These are phyloP conservation scores for Sylvicola cinctus DNA, from an alignment of 2,888 invertebrate genomes.

Conservation along the genomic window DNA sequence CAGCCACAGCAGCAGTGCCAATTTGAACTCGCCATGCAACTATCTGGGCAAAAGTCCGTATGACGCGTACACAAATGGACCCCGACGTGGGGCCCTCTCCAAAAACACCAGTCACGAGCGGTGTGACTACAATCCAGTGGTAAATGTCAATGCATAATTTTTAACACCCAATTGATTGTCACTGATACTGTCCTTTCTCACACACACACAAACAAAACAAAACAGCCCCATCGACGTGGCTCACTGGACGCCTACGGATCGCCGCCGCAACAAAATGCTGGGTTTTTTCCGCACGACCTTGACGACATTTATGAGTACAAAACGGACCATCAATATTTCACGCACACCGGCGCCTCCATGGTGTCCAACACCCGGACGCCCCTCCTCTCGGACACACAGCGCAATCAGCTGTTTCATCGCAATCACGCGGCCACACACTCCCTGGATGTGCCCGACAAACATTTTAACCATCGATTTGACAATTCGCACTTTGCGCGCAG, in stretches of 20 bases:
- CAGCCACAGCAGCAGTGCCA: constrained; percentile 12
- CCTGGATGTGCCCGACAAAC: constrained; percentile 17
- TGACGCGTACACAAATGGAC: constrained; percentile 9
- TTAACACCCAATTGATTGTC: too few relatives aligned
- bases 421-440: constrained; percentile 17
- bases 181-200: background rate
- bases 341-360: constrained; percentile 19
- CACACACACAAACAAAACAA: background rate
- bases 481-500: constrained; percentile 21
- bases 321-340: constrained; percentile 24
- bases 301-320: constrained; percentile 24
- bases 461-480: constrained; percentile 17
- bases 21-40: constrained; percentile 14
- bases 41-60: constrained; percentile 15
- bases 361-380: constrained; percentile 14
- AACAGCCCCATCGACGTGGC: constrained; percentile 13
- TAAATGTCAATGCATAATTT: too few relatives aligned
- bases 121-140: constrained; percentile 16
- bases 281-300: constrained; percentile 25
- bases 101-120: constrained; percentile 14
- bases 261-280: constrained; percentile 13
- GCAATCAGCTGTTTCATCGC: constrained; percentile 18
- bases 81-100: constrained; percentile 17
- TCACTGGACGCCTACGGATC: constrained; percentile 16
- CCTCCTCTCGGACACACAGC: constrained; percentile 15